phyloP scores from a whole-genome alignment of 2,797 vertebrate species.

The Valencia hispanica region DNA sequence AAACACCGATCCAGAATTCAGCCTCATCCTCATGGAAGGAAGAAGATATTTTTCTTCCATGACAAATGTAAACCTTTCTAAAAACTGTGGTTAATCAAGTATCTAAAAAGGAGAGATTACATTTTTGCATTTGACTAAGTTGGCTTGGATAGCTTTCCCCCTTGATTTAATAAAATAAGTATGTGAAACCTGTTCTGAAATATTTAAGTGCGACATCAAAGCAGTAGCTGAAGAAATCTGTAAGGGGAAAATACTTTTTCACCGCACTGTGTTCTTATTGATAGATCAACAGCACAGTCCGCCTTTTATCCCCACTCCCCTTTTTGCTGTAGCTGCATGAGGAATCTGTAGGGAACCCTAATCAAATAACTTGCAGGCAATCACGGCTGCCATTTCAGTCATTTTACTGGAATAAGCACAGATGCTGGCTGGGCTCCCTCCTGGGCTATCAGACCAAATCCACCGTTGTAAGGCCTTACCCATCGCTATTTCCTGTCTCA shows the following conservation, averaged over 20 bases:
- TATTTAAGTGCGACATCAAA: background rate
- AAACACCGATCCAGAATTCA: no score
- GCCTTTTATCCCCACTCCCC: background rate
- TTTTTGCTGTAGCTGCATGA: slow-evolving; percentile 27
- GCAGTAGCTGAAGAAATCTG: background rate
- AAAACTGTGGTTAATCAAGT: no score
- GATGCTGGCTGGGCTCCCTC: slow-evolving; percentile 59
- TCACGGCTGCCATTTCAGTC: slow-evolving; percentile 62
- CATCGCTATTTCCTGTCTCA: slow-evolving; percentile 70
- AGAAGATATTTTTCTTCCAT: no score
- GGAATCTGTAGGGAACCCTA: slow-evolving; percentile 84
- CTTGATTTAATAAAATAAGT: background rate
- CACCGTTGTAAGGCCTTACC: slow-evolving; percentile 60
- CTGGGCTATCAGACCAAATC: slow-evolving; percentile 63
- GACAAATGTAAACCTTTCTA: background rate
- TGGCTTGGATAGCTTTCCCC: background rate
- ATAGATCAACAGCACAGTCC: slow-evolving; percentile 24
- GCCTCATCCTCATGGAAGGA: no score
- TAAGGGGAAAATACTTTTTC: background rate
- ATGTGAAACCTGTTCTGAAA: background rate
- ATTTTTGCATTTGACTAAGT: background rate
- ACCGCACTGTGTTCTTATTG: slow-evolving; percentile 18
- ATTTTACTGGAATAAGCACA: slow-evolving; percentile 61
- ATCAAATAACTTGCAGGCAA: slow-evolving; percentile 83
- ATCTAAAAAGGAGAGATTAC: background rate